Evolutionary conservation across 2,888 invertebrate species (phyloP).

Genomic region (Epistrophella euchroma): DNA sequence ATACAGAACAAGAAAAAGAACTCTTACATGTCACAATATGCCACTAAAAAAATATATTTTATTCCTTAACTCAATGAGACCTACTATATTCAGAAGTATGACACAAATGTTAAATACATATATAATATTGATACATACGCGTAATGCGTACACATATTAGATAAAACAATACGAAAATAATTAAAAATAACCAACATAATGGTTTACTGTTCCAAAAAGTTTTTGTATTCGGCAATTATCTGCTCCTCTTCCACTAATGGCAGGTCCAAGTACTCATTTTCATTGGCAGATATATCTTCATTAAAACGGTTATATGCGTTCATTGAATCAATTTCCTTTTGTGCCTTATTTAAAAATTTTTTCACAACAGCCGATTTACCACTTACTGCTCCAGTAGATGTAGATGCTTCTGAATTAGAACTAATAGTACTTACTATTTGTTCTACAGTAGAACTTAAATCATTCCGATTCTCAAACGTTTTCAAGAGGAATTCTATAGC

Average conservation of each 20-base stretch:
- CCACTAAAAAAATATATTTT: conserved; percentile 21
- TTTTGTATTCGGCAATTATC: conserved; percentile 88
- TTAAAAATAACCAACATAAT: not conserved
- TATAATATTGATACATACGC: not conserved
- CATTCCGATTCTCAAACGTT: conserved; percentile 79
- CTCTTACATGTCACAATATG: not conserved
- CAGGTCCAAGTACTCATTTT: conserved; percentile 91
- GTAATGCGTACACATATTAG: not conserved
- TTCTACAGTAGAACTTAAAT: conserved; percentile 79
- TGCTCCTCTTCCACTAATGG: conserved; percentile 88
- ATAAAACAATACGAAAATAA: not conserved
- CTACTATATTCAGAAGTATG: not conserved
- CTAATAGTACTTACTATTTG: conserved; percentile 79
- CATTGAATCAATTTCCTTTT: conserved; percentile 79
- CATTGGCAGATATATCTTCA: conserved; percentile 85
- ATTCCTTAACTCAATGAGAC: not conserved
- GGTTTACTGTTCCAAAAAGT: conserved; percentile 84
- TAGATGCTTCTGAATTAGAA: conserved; percentile 76
- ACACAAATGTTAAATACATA: not conserved
- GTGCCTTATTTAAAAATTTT: conserved; percentile 78
- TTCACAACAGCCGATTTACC: conserved; percentile 70
- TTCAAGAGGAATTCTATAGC: conserved; percentile 87
- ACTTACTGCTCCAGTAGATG: conserved; percentile 74
- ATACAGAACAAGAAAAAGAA: too few species aligned
- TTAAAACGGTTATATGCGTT: conserved; percentile 86